These are phyloP conservation scores for Tetanocera ferruginea DNA, from an alignment of 2,888 invertebrate species.

Conservation along the genomic window DNA sequence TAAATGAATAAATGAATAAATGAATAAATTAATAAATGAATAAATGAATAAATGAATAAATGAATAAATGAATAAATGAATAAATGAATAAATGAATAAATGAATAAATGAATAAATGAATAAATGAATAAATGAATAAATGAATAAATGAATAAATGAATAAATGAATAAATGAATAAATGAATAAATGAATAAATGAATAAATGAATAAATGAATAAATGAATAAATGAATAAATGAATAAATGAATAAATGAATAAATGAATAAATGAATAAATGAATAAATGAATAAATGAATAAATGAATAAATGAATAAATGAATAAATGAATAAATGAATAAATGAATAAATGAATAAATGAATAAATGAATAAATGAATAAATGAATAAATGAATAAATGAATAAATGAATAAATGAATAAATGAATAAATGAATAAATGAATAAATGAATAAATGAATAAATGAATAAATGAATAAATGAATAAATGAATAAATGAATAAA, in stretches of 20 bases:
- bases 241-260: slow-evolving; percentile 13
- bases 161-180: slow-evolving; percentile 13
- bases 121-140: slow-evolving; percentile 13
- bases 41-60: slow-evolving; percentile 13
- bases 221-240: slow-evolving; percentile 13
- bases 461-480: slow-evolving; percentile 8
- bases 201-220: slow-evolving; percentile 13
- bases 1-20: slow-evolving; percentile 13
- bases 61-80: slow-evolving; percentile 13
- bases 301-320: slow-evolving; percentile 13
- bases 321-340: slow-evolving; percentile 13
- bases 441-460: neutral
- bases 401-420: slow-evolving; percentile 10
- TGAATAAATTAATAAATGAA: slow-evolving; percentile 10
- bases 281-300: slow-evolving; percentile 13
- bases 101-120: slow-evolving; percentile 13
- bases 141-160: slow-evolving; percentile 13
- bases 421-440: slow-evolving; percentile 4
- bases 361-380: slow-evolving; percentile 13
- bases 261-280: slow-evolving; percentile 13
- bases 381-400: slow-evolving; percentile 13
- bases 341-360: slow-evolving; percentile 13
- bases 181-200: slow-evolving; percentile 13
- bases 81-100: slow-evolving; percentile 13
- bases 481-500: slow-evolving; percentile 2